These are phyloP conservation scores for Orbicella faveolata DNA, from an alignment of 64 coral and sea anemone species.

Conservation along the genomic window DNA sequence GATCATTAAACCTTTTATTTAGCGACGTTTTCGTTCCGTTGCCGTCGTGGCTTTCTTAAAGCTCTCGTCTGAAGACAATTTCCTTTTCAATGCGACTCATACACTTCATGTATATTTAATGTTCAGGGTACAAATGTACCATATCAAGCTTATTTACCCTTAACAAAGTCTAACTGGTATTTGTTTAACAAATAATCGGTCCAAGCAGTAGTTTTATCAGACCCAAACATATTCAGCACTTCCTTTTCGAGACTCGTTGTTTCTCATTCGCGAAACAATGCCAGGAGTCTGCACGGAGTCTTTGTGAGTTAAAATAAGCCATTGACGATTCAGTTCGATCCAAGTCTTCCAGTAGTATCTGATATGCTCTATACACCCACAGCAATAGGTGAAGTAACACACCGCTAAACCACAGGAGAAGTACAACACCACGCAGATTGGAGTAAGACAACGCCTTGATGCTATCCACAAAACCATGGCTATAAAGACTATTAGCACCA, in stretches of 20 bases:
- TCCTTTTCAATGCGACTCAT: too few species aligned
- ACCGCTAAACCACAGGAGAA: conserved; percentile 30
- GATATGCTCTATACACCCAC: conserved; percentile 36
- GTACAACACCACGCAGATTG: conserved; percentile 52
- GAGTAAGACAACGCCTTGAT: conserved; percentile 24
- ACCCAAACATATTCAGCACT: background rate
- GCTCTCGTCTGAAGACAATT: too few species aligned
- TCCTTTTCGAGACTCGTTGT: background rate
- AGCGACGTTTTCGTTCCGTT: too few species aligned
- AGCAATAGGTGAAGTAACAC: conserved; percentile 45
- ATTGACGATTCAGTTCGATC: conserved; percentile 30
- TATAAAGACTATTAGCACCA: conserved; percentile 31
- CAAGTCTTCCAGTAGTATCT: conserved; percentile 19
- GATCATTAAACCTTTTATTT: too few species aligned
- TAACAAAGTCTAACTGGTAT: too few species aligned
- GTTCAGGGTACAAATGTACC: too few species aligned
- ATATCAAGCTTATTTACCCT: too few species aligned
- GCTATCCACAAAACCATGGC: conserved; percentile 37
- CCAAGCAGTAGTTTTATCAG: background rate
- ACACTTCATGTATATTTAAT: too few species aligned
- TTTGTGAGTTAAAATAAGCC: conserved; percentile 18
- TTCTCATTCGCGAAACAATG: background rate
- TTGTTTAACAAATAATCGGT: background rate
- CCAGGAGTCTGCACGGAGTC: background rate
- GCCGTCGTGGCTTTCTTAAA: too few species aligned